Evolutionary conservation across 2,113 vertebrate genomes (phyloP), one percentile per base, ranked within the genome.

Genomic region (Pandion haliaetus): DNA sequence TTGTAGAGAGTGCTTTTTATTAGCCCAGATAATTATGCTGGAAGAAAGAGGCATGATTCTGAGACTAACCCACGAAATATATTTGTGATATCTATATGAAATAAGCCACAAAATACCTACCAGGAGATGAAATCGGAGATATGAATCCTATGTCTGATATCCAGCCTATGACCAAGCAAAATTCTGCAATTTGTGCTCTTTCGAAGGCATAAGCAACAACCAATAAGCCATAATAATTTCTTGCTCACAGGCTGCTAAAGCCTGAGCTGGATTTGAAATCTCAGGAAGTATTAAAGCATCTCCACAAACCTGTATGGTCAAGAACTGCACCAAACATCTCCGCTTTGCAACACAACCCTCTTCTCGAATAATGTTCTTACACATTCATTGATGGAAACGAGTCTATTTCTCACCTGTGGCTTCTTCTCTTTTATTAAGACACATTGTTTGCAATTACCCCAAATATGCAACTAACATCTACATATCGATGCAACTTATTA

Each of bases 181-280:
- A 10, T 25, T 70, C 59, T 20, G 5, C 40, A 7, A 12, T 4
- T 18, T 19, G 38, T 6, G 6, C 63, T 32, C 12, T 66, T 26
- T 32, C 0, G 3, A 45, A 83, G 32, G 20, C 26, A 31, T 14
- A 63, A 63, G 14, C 55, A 62, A 8, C 40, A 36, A 40, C 16
- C 0, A 8, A n/a, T 12, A 24, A 0, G 1, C 17, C 16, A 5
- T 7, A 7, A 12, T 6, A 3, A 6, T 20, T 54, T 38, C 29
- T 65, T 9, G 21, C 25, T 36, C 49, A 8, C 49, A 19, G 38
- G 23, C 13, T 42, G 20, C 67, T 61, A 42, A 25, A 32, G 10
- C n/a, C 40, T 42, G 69, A 70, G 28, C 16, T 36, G 70, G 32
- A 55, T 69, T 74, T 40, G 45, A 74, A 87, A 50, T 50, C 17